These are phyloP conservation scores for Gadopsis bispinosus DNA, from an alignment of 2,797 vertebrate species.

Conservation along the genomic window DNA sequence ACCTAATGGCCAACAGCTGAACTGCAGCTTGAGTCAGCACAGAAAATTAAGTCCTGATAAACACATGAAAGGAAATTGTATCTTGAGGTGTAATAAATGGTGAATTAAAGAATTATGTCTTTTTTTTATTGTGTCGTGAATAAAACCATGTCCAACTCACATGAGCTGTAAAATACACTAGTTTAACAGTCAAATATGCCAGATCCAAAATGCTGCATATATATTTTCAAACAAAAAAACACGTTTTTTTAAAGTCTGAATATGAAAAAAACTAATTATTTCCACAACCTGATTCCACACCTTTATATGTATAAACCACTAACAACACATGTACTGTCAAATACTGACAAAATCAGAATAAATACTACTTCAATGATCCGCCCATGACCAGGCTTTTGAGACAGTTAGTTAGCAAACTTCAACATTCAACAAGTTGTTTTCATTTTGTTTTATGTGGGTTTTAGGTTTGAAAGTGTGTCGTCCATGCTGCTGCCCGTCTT, in stretches of 20 bases:
- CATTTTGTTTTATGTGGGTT: no score
- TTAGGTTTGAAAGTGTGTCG: no score
- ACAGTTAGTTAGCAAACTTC: background rate
- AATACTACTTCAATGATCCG: background rate
- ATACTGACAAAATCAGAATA: background rate
- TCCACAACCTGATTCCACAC: background rate
- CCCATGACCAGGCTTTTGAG: background rate
- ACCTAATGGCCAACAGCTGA: constrained; percentile 47
- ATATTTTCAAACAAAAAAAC: background rate
- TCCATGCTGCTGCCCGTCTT: no score
- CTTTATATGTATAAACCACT: background rate
- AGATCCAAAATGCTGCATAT: background rate
- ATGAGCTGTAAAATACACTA: background rate
- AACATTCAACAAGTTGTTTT: no score
- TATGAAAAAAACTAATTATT: background rate
- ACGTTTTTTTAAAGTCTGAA: background rate
- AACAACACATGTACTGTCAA: background rate
- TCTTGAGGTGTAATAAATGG: background rate
- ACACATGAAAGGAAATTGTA: background rate
- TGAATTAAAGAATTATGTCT: no score
- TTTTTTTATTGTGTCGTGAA: no score
- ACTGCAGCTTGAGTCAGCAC: constrained; percentile 25
- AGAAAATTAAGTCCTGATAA: background rate
- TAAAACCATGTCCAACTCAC: background rate
- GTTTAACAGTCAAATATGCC: background rate